Conservation (phyloP, 2,797 vertebrate species). For the Micromesistius poutassou region DNA sequence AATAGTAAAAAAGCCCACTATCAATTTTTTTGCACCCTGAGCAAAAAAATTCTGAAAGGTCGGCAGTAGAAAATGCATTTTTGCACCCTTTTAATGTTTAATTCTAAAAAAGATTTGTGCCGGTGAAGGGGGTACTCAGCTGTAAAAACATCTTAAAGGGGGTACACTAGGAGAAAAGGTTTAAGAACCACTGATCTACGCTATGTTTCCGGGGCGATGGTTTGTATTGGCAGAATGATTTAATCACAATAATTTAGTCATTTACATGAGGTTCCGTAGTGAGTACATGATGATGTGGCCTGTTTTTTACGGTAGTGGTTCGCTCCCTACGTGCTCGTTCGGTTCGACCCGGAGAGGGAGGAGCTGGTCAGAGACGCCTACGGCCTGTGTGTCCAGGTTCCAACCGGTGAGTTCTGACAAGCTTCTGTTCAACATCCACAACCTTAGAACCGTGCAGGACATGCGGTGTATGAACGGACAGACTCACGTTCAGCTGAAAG, state of each 20-base stretch:
- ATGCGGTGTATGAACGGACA: background rate
- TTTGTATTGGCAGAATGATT: background rate
- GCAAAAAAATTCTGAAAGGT: too few relatives aligned
- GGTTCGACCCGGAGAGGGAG: conserved; percentile 73
- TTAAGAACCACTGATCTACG: too few relatives aligned
- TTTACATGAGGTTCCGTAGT: background rate
- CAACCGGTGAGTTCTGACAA: conserved; percentile 63
- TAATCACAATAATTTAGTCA: too few relatives aligned
- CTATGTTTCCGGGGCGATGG: background rate
- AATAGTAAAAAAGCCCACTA: too few relatives aligned
- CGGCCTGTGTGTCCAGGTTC: conserved; percentile 71
- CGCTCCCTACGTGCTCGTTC: background rate
- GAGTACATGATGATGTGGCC: background rate
- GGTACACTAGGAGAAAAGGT: too few relatives aligned
- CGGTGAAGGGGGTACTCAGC: too few relatives aligned
- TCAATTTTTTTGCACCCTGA: too few relatives aligned
- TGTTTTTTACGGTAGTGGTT: background rate
- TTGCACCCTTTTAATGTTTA: too few relatives aligned
- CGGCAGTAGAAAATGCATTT: too few relatives aligned
- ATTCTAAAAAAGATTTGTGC: too few relatives aligned
- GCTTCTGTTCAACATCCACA: background rate
- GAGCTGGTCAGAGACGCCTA: conserved; percentile 70
- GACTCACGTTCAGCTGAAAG: background rate
- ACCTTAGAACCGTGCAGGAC: background rate
- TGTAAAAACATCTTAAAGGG: too few relatives aligned